These are phyloP conservation scores for Hippoglossus stenolepis DNA, from an alignment of 2,113 vertebrate genomes.

Conservation along the genomic window DNA sequence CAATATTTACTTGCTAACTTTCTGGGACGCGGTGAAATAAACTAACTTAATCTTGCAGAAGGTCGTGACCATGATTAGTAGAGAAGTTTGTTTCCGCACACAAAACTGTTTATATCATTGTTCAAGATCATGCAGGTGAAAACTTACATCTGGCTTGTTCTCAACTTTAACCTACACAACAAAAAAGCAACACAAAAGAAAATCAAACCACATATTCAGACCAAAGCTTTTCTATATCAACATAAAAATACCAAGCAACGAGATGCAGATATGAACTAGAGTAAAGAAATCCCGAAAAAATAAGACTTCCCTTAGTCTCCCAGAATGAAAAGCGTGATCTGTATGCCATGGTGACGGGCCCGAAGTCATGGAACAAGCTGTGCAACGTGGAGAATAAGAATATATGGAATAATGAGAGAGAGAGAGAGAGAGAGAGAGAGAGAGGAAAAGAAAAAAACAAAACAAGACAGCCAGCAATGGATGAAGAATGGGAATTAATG, in stretches of 20 bases:
- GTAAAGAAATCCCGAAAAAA: conserved; percentile 48
- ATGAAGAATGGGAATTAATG: conserved; percentile 49
- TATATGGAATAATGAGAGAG: conserved; percentile 36
- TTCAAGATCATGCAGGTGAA: conserved; percentile 35
- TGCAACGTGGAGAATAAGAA: conserved; percentile 55
- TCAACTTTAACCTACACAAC: conserved; percentile 76
- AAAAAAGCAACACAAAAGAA: conserved; percentile 42
- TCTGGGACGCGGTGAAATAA: not conserved
- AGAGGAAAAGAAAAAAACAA: not conserved
- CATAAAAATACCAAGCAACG: not conserved
- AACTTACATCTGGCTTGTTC: conserved; percentile 77
- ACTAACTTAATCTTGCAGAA: not conserved
- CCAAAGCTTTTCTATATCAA: not conserved
- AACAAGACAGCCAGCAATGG: conserved; percentile 5
- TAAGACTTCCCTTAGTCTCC: conserved; percentile 96
- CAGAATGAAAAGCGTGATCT: conserved; percentile 96
- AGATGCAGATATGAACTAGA: conserved; percentile 22
- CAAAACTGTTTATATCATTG: not conserved
- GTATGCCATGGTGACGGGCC: conserved; percentile 88
- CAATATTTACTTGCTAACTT: not conserved
- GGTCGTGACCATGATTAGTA: not conserved
- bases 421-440: not conserved
- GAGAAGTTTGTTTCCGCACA: not conserved
- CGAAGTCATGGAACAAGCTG: conserved; percentile 80
- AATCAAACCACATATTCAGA: conserved; percentile 57